A percentile compares a stretch with the other conserved stretches of the same genome.
Evolutionary conservation across 92 coral and sea anemone species (phyloP).

Genomic region (Plumapathes pennacea): DNA sequence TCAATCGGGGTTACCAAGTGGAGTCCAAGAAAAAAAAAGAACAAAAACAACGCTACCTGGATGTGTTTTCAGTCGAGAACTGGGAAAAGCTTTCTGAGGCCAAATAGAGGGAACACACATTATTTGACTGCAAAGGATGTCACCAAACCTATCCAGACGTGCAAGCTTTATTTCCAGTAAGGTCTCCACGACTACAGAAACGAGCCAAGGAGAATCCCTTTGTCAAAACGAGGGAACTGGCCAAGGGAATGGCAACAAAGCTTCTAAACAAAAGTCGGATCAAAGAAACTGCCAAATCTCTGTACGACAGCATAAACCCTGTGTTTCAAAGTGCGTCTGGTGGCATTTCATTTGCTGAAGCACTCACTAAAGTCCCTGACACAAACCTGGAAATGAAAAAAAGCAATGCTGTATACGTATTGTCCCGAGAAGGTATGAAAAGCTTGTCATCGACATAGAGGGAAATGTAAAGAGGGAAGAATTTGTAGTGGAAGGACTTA

Average conservation of each 20-base stretch:
- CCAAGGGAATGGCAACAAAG: not conserved
- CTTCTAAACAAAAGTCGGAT: conserved; percentile 20
- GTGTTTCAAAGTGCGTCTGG: not conserved
- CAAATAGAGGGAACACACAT: conserved; percentile 24
- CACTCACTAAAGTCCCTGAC: conserved; percentile 9
- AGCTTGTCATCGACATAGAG: conserved; percentile 18
- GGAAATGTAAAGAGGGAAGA: conserved; percentile 9
- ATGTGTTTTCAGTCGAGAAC: conserved; percentile 21
- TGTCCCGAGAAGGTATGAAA: conserved; percentile 40
- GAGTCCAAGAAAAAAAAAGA: conserved; percentile 12
- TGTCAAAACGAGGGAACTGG: conserved; percentile 4
- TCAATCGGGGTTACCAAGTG: conserved; percentile 12
- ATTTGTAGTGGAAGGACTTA: conserved; percentile 24
- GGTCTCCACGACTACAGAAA: conserved; percentile 9
- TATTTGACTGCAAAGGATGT: conserved; percentile 36
- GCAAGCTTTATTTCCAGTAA: conserved; percentile 37
- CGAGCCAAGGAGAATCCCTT: conserved; percentile 34
- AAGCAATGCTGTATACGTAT: too few species aligned
- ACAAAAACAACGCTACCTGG: conserved; percentile 10
- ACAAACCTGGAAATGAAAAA: conserved; percentile 19
- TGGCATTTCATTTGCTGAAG: conserved; percentile 23
- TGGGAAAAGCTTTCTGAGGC: conserved; percentile 22
- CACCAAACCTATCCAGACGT: conserved; percentile 15
- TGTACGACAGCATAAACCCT: conserved; percentile 9
- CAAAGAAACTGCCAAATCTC: conserved; percentile 18